Evolutionary conservation across 2,797 vertebrate genomes (phyloP).

Genomic region (Psittacula echo): DNA sequence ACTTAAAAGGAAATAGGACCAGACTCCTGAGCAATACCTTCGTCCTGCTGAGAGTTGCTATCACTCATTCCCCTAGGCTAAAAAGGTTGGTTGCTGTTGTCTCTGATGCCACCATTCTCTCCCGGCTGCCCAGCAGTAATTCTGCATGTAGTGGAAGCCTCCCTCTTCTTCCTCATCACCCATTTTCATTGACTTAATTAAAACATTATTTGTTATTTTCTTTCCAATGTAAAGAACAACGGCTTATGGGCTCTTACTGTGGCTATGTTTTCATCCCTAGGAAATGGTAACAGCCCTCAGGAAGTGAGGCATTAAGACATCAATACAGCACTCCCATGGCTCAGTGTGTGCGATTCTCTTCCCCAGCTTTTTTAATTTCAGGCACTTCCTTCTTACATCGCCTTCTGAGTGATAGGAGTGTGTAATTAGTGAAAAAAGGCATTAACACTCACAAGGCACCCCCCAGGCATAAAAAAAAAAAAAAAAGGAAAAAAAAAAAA

Average conservation of each 20-base stretch:
- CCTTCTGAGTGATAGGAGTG: neutral
- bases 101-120: neutral
- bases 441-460: slow-evolving; percentile 29
- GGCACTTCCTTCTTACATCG: slow-evolving; percentile 35
- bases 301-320: slow-evolving; percentile 31
- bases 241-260: neutral
- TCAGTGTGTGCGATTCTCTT: neutral
- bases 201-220: neutral
- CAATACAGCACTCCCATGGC: neutral
- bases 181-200: slow-evolving; percentile 6
- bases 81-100: neutral
- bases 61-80: neutral
- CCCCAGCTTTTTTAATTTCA: slow-evolving; percentile 35
- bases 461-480: slow-evolving; percentile 16
- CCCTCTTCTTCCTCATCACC: neutral
- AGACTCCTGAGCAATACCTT: neutral
- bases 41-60: neutral
- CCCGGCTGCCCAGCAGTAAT: neutral
- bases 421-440: slow-evolving; percentile 51
- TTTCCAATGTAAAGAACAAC: neutral
- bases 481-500: neutral
- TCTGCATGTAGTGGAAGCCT: neutral
- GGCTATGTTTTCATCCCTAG: neutral
- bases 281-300: neutral
- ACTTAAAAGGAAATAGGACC: neutral